Evolutionary conservation across 2,888 invertebrate species (phyloP).

Genomic region (Hydrotaea cyrtoneurina): DNA sequence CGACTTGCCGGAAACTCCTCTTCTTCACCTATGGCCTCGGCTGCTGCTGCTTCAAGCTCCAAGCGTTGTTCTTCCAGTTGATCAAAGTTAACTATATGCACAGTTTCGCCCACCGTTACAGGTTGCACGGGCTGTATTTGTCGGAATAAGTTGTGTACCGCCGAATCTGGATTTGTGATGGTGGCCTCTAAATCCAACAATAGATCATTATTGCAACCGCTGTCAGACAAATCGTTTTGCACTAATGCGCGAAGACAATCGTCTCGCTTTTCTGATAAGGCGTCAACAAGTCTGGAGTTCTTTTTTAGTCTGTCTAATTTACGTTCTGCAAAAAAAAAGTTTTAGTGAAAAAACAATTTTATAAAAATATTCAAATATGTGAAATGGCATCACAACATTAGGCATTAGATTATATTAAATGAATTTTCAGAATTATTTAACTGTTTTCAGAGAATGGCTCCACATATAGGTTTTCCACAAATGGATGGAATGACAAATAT

Average conservation of each 20-base stretch:
- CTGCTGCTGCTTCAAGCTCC: slow-evolving; percentile 64
- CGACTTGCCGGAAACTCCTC: slow-evolving; percentile 62
- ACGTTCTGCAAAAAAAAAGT: slow-evolving; percentile 73
- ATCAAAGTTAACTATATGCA: slow-evolving; percentile 82
- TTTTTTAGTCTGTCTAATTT: slow-evolving; percentile 82
- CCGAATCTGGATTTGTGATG: slow-evolving; percentile 76
- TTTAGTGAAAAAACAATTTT: neutral
- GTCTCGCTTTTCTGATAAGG: slow-evolving; percentile 81
- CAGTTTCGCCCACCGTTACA: slow-evolving; percentile 82
- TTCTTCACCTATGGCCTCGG: slow-evolving; percentile 44
- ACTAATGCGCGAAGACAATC: slow-evolving; percentile 82
- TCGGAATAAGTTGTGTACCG: slow-evolving; percentile 79
- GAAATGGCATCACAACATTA: too few species aligned
- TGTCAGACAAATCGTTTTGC: slow-evolving; percentile 70
- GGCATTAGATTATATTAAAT: too few species aligned
- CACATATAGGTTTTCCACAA: too few species aligned
- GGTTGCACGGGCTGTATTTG: slow-evolving; percentile 82
- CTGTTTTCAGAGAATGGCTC: too few species aligned
- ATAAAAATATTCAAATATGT: too few species aligned
- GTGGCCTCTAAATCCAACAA: slow-evolving; percentile 80
- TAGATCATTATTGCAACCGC: slow-evolving; percentile 69
- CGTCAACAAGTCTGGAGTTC: slow-evolving; percentile 81
- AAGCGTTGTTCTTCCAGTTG: slow-evolving; percentile 79
- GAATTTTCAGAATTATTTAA: too few species aligned
- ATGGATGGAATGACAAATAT: too few species aligned